Evolutionary conservation across 2,888 invertebrate genomes (phyloP).

Genomic region (Mesochorus sp.): DNA sequence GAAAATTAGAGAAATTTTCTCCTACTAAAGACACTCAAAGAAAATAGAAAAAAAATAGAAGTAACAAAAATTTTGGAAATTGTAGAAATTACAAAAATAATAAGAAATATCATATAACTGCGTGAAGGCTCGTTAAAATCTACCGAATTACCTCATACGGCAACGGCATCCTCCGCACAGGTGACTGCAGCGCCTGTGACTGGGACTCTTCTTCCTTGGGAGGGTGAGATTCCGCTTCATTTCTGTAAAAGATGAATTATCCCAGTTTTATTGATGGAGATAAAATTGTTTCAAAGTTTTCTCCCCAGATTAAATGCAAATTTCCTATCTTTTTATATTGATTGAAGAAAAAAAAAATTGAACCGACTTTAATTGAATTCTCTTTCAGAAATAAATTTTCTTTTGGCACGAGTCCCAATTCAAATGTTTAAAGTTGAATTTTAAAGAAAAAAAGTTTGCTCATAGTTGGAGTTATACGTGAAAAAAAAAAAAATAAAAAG

Average conservation of each 20-base stretch:
- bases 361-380: no score
- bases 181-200: slow-evolving; percentile 70
- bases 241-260: slow-evolving; percentile 62
- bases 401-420: no score
- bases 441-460: no score
- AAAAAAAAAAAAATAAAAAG: no score
- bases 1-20: no score
- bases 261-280: neutral
- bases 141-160: slow-evolving; percentile 76
- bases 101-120: slow-evolving; percentile 24
- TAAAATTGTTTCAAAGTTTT: neutral
- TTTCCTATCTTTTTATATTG: no score
- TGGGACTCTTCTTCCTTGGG: slow-evolving; percentile 73
- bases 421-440: no score
- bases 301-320: no score
- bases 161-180: slow-evolving; percentile 76
- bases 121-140: neutral
- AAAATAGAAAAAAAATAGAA: neutral
- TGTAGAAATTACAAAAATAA: neutral
- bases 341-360: no score
- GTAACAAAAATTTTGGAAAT: neutral
- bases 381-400: no score
- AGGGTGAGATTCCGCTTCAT: slow-evolving; percentile 68
- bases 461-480: no score
- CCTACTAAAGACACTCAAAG: no score